phyloP scores from a whole-genome alignment of 2,113 vertebrate genomes.

The Periophthalmodon schlosseri region DNA sequence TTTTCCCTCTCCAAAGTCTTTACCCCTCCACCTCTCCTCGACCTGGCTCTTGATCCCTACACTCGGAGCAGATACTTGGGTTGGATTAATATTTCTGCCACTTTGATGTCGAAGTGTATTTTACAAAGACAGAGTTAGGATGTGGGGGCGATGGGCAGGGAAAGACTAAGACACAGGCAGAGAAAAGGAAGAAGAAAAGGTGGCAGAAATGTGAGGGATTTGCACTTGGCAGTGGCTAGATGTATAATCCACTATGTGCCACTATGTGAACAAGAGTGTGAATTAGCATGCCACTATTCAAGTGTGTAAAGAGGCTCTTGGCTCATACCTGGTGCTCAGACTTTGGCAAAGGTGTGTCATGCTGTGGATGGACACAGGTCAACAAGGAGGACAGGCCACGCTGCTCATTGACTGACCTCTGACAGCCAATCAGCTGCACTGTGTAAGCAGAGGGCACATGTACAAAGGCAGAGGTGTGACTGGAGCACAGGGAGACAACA shows the following conservation, averaged over 20 bases:
- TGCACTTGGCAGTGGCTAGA: constrained; percentile 74
- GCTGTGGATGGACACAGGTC: constrained; percentile 67
- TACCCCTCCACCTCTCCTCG: constrained; percentile 37
- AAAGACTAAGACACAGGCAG: constrained; percentile 58
- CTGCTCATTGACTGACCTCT: constrained; percentile 74
- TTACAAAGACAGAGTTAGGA: constrained; percentile 70
- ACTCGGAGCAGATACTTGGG: constrained; percentile 67
- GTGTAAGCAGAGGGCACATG: constrained; percentile 64
- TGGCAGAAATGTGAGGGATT: constrained; percentile 75
- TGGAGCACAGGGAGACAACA: constrained; percentile 52
- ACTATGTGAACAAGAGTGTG: constrained; percentile 37
- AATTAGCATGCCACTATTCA: constrained; percentile 38
- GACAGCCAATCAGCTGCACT: constrained; percentile 74
- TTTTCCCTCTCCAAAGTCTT: not conserved
- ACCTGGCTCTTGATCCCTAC: constrained; percentile 75
- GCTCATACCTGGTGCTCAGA: constrained; percentile 56
- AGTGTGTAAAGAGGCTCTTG: constrained; percentile 51
- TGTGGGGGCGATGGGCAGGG: constrained; percentile 66
- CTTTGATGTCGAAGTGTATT: constrained; percentile 76
- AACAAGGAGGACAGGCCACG: constrained; percentile 62
- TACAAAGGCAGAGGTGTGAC: constrained; percentile 70
- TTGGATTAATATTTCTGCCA: constrained; percentile 77
- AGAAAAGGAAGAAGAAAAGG: constrained; percentile 60
- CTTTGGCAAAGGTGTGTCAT: constrained; percentile 75
- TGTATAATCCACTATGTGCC: constrained; percentile 73